Evolutionary conservation across 1,140 invertebrate genomes (phyloP).

Genomic region (Patella vulgata): DNA sequence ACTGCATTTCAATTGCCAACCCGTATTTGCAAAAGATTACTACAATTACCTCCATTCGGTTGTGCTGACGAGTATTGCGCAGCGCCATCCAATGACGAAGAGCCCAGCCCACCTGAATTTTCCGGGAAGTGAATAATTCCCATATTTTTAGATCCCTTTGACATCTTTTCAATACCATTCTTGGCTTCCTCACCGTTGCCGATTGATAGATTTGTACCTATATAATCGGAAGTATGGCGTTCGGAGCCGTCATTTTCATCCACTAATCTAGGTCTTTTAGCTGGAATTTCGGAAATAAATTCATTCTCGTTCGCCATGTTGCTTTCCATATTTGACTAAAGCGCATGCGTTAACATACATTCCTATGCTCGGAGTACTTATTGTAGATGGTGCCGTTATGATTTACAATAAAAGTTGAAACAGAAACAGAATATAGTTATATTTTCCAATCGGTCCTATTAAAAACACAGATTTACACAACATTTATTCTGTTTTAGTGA

Average conservation of each 20-base stretch:
- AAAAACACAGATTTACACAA: slow-evolving; percentile 1
- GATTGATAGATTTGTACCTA: slow-evolving; percentile 6
- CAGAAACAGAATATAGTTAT: no score
- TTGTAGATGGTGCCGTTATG: no score
- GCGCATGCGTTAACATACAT: slow-evolving; percentile 1
- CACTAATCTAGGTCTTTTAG: slow-evolving; percentile 25
- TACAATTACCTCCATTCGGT: no score
- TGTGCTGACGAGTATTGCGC: no score
- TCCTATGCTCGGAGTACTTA: not conserved
- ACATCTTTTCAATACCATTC: not conserved
- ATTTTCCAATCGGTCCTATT: not conserved
- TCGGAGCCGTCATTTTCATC: slow-evolving; percentile 7
- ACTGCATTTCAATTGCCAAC: no score
- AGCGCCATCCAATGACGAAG: not conserved
- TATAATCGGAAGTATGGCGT: slow-evolving; percentile 8
- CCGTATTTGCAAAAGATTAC: no score
- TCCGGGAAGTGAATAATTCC: not conserved
- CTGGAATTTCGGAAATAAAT: slow-evolving; percentile 20
- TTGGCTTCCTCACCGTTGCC: slow-evolving; percentile 2
- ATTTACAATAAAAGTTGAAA: no score
- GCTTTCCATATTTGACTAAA: slow-evolving; percentile 10
- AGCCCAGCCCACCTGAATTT: no score
- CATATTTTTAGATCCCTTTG: not conserved
- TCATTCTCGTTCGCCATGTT: slow-evolving; percentile 41
- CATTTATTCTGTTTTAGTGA: not conserved